Conservation (phyloP, 92 coral and sea anemone species). For the Zoanthus sansibaricus region DNA sequence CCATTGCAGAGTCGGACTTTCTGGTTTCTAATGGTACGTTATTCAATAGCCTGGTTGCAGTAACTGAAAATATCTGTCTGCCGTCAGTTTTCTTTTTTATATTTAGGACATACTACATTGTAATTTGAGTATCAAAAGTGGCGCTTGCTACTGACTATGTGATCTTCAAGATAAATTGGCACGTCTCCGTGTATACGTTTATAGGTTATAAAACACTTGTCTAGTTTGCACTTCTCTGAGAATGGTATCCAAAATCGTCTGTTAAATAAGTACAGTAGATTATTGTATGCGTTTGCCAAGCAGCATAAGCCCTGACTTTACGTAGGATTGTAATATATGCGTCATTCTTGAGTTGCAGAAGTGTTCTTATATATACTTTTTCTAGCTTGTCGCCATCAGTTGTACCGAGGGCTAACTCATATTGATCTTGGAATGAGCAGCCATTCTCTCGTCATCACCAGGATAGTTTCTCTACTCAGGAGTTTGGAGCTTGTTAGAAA, state of each 20-base stretch:
- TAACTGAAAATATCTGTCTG: no score
- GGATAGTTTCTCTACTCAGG: constrained; percentile 63
- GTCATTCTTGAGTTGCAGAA: constrained; percentile 21
- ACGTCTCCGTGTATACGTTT: no score
- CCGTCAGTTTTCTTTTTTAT: no score
- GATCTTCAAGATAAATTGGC: no score
- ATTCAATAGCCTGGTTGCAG: no score
- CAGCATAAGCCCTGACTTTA: constrained; percentile 3
- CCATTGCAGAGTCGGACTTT: no score
- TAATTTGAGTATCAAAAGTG: no score
- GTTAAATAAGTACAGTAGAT: neutral
- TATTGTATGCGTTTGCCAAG: constrained; percentile 6
- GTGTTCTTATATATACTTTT: constrained; percentile 31
- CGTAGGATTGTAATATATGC: constrained; percentile 27
- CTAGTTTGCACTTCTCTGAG: neutral
- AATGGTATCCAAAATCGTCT: neutral
- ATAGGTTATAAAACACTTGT: no score
- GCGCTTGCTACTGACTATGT: no score
- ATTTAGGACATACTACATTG: no score
- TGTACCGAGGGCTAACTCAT: constrained; percentile 34
- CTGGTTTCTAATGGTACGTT: no score
- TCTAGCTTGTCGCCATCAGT: constrained; percentile 41
- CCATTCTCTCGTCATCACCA: constrained; percentile 61
- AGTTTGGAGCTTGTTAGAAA: constrained; percentile 65
- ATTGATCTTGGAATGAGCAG: constrained; percentile 26